Base-by-base conservation (phyloP, 2,888 invertebrate genomes). In the Noctua comes region DNA sequence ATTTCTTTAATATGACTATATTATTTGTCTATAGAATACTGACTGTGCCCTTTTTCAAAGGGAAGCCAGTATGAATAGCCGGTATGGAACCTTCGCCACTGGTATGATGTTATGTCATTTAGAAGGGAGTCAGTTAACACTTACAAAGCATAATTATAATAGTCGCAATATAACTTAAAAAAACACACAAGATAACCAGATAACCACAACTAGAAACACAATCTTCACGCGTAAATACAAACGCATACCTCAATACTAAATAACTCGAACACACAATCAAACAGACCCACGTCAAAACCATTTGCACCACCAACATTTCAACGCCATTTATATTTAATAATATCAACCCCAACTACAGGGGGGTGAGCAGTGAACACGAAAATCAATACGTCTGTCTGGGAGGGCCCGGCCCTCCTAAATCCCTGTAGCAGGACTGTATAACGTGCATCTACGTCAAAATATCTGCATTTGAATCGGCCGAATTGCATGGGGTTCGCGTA, bases 301-400 rank as follows among this genome's bases (percentile, higher is more conserved):
- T 83, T 84, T 82, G 81, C 88, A 84, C 88, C 88, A 84, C 86
- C 88, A 88, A 91, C 91, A 92, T 94, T 94, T 94, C 93, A 91
- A 88, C 93, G 92, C 91, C 94, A 94, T 95, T 94, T 95, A 94
- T 95, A 95, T 95, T 95, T 94, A 95, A 95, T 95, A 95, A 94
- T 92, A 94, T 92, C 92, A 85, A 91, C 88, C 92, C 93, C 93
- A 92, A 91, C 91, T 91, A 87, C 74, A 59, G 92, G 73, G 92
- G 93, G 92, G 93, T 91, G 93, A 89, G 84, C 87, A 88, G 90
- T 89, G 88, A 89, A 86, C 86, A 90, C 93, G 93, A 94, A 95
- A 95, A 95, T 96, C 95, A 92, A 96, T 96, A 95, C 90, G 66
- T 80, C 90, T 90, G 95, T 96, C 95, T 96, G 95, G 93, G 93